These are phyloP conservation scores for Myzus persicae DNA, from an alignment of 1,140 invertebrate species.

Conservation along the genomic window DNA sequence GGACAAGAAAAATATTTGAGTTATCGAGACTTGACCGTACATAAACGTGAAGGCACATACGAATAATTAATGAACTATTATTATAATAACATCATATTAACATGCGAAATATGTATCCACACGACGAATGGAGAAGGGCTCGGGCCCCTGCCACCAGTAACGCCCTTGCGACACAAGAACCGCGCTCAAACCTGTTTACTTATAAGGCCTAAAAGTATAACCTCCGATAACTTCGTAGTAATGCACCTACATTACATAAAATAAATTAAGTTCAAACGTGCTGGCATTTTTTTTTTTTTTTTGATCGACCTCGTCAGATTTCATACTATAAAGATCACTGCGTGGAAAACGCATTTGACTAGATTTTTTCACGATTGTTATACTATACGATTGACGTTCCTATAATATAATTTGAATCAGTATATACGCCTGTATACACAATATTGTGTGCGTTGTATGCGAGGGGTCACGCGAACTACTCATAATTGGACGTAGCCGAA, in stretches of 20 bases:
- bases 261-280: background rate
- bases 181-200: too few species aligned
- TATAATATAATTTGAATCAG: constrained; percentile 16
- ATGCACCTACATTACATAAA: too few species aligned
- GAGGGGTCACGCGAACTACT: constrained; percentile 21
- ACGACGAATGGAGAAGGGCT: too few species aligned
- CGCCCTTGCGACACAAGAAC: too few species aligned
- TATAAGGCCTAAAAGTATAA: background rate
- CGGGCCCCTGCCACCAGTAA: too few species aligned
- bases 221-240: background rate
- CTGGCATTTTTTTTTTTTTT: background rate
- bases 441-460: background rate
- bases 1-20: too few species aligned
- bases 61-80: too few species aligned
- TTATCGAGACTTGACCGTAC: too few species aligned
- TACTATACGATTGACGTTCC: background rate
- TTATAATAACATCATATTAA: too few species aligned
- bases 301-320: background rate
- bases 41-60: too few species aligned
- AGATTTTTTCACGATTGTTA: background rate
- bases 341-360: background rate
- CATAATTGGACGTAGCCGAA: constrained; percentile 38
- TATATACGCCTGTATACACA: background rate
- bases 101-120: too few species aligned
- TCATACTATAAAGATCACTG: background rate